These are phyloP conservation scores for Tragelaphus strepsiceros DNA, from an alignment of 2,113 vertebrate genomes.

Conservation along the genomic window DNA sequence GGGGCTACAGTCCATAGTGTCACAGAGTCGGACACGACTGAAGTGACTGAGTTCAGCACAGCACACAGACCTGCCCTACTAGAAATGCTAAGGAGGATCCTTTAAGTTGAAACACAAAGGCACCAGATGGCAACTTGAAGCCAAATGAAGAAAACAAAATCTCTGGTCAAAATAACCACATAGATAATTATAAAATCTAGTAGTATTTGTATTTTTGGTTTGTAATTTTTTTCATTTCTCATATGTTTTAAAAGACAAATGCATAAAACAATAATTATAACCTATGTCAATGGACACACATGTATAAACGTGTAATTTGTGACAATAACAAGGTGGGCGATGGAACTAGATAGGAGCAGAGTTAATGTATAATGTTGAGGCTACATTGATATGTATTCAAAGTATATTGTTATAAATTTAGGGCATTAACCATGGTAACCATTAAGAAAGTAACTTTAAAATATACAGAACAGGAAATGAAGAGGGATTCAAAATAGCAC, in stretches of 20 bases:
- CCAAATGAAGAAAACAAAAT: not conserved
- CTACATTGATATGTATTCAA: not conserved
- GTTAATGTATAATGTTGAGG: not conserved
- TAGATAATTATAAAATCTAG: not conserved
- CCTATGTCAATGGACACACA: not conserved
- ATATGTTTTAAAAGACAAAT: not conserved
- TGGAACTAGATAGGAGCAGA: not conserved
- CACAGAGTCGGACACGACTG: not conserved
- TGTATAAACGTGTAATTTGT: not conserved
- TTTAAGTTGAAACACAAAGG: not conserved
- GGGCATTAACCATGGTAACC: not conserved
- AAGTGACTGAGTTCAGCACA: rapidly evolving
- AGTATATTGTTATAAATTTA: not conserved
- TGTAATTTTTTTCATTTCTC: not conserved
- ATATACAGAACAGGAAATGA: not conserved
- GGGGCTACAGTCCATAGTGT: not conserved
- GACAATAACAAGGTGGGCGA: not conserved
- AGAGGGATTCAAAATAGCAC: not conserved
- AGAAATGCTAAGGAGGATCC: not conserved
- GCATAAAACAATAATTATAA: not conserved
- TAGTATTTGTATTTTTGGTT: not conserved
- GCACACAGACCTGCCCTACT: not conserved
- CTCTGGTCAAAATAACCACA: not conserved
- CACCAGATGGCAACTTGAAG: not conserved
- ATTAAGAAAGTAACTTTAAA: not conserved